Conservation (phyloP, 2,888 invertebrate species). For the Phlogophora meticulosa region DNA sequence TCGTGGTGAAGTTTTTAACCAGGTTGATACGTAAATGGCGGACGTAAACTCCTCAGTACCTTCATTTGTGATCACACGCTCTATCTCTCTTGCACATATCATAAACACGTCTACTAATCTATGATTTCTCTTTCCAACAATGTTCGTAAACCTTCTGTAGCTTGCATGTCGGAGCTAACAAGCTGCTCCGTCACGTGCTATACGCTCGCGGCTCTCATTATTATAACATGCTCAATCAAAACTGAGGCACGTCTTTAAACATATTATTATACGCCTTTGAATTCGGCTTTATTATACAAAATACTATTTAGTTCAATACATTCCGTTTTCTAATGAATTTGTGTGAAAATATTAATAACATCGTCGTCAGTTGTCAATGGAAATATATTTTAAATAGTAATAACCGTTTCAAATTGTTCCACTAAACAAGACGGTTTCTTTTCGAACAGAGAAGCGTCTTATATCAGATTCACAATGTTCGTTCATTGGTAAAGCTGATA, state of each 20-base stretch:
- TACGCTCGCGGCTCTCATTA: constrained; percentile 58
- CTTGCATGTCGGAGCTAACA: neutral
- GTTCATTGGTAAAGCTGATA: too few species aligned
- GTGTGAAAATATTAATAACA: neutral
- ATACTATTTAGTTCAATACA: constrained; percentile 24
- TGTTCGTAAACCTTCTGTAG: constrained; percentile 17
- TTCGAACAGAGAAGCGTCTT: too few species aligned
- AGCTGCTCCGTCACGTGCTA: constrained; percentile 46
- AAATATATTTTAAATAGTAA: too few species aligned
- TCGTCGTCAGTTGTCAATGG: neutral
- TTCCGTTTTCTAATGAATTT: constrained; percentile 24
- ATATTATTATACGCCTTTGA: constrained; percentile 46
- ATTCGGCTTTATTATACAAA: constrained; percentile 36
- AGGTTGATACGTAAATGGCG: too few species aligned
- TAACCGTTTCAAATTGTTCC: too few species aligned
- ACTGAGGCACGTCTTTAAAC: constrained; percentile 56
- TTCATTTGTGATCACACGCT: neutral
- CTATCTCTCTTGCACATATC: neutral
- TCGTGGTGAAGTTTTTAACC: too few species aligned
- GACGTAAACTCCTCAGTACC: neutral
- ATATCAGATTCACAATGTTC: too few species aligned
- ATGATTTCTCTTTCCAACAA: neutral
- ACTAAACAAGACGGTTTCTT: too few species aligned
- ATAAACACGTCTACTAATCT: neutral
- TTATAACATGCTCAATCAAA: constrained; percentile 66